Evolutionary conservation across 2,888 invertebrate genomes (phyloP), one percentile per base, ranked within the genome.

Genomic region (Cephus pulcher): DNA sequence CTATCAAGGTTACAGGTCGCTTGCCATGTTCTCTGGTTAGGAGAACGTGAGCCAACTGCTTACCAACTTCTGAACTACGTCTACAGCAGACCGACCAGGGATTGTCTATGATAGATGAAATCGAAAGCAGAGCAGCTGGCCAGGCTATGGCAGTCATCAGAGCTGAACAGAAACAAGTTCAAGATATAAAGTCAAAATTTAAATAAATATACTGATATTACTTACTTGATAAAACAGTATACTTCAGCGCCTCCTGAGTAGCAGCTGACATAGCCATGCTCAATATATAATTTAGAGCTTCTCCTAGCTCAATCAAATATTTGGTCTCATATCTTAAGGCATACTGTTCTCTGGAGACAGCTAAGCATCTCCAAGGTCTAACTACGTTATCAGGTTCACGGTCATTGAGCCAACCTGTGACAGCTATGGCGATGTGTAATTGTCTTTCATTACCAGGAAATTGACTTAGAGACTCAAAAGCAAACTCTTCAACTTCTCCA

Each of bases 71-170:
- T 9, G 93, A 93, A 33, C 94, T 87, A 74, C 95, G 89, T 69
- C 94, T 90, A 71, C 94, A 93, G 86, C 95, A 95, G 4, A 95
- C 95, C 78, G 94, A 94, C 95, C 95, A 95, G 0, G 95, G 95
- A 88, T 95, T 95, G 89, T 95, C 95, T 79, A 94, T 92, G 1
- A 94, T 92, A 12, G 92, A 92, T 6, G 93, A 93, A 76, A 93
- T 90, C 2, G 94, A 93, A 12, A 95, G 87, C 75, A 95, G 88
- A 23, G 94, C 93, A 23, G 94, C 92, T 11, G 95, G 95, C 95
- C 95, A 95, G 2, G 94, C 93, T 11, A 95, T 92, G 0, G 95
- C 95, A 74, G 93, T 91, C 83, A 95, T 90, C n/a, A 95, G 86
- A 79, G 94, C 95, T 93, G 81, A 35, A 87, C 85, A 12, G 74